Evolutionary conservation across 2,113 vertebrate genomes (phyloP), one percentile per base, ranked within the genome.

Genomic region (Barbus barbus): DNA sequence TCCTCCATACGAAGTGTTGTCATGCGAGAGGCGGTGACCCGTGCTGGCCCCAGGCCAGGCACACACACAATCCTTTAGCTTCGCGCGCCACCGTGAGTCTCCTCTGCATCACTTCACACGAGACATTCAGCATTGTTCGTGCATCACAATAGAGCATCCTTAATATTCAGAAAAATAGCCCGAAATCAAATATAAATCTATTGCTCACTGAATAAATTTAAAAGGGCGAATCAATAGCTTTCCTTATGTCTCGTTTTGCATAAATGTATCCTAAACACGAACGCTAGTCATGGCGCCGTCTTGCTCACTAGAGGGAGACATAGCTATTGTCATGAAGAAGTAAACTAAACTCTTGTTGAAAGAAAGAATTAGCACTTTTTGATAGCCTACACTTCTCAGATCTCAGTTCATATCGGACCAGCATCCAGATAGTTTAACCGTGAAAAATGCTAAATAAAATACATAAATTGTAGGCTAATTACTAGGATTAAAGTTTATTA

Each of bases 11-110:
- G 71, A 76, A 71, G 86, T 83, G 93, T 93, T 92, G 93, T 92
- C 89, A 90, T 86, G 94, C 90, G 58, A 88, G 88, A 91, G 78
- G 88, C 90, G 86, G 81, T 93, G 92, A 93, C 92, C 93, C 93
- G 90, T 91, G 92, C 85, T 92, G 93, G 94, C 93, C 92, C 82
- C 18, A 53, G 86, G 86, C 85, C 87, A 44, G 73, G 84, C 90
- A 83, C 86, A 13, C 69, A 78, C 87, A 85, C 89, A 90, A 92
- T 93, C 91, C 87, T 89, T 89, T 92, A 81, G 92, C 89, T 90
- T 91, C 89, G 91, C 86, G 92, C 93, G 93, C 93, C 94, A 91
- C 91, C 93, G 87, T 92, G 89, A 89, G 93, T 89, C 90, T 87
- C 88, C 89, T 90, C 82, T 63, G 90, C 90, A 87, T 88, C 90